Conservation (phyloP, 2,797 vertebrate genomes). For the Neopelma chrysocephalum region DNA sequence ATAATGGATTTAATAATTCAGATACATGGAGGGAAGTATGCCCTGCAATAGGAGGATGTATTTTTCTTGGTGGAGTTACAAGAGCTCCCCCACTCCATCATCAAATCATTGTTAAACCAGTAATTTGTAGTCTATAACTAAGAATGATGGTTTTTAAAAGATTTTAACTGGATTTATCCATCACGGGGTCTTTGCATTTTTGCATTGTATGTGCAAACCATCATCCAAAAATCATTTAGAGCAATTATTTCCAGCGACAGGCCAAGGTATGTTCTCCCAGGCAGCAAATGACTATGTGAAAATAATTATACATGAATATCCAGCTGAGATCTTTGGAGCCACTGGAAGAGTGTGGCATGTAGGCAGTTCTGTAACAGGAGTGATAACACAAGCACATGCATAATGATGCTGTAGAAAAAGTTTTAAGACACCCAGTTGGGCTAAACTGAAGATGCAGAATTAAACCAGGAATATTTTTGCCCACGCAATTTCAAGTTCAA, state of each 20-base stretch:
- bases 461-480: background rate
- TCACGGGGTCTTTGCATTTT: background rate
- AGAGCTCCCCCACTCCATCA: background rate
- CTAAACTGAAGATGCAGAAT: background rate
- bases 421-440: background rate
- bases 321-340: constrained; percentile 10
- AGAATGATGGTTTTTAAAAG: background rate
- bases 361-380: background rate
- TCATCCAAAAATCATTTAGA: constrained; percentile 10
- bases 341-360: background rate
- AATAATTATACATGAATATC: background rate
- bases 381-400: background rate
- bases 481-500: background rate
- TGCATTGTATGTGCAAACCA: background rate
- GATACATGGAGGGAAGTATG: background rate
- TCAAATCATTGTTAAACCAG: background rate
- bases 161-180: background rate
- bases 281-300: background rate
- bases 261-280: background rate
- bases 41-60: background rate
- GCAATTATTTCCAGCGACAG: constrained; percentile 11
- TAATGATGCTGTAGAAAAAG: background rate
- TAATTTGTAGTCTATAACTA: background rate
- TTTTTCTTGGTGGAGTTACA: background rate
- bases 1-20: background rate